Base-by-base conservation (phyloP, 2,113 vertebrate genomes). In the Jaculus jaculus region DNA sequence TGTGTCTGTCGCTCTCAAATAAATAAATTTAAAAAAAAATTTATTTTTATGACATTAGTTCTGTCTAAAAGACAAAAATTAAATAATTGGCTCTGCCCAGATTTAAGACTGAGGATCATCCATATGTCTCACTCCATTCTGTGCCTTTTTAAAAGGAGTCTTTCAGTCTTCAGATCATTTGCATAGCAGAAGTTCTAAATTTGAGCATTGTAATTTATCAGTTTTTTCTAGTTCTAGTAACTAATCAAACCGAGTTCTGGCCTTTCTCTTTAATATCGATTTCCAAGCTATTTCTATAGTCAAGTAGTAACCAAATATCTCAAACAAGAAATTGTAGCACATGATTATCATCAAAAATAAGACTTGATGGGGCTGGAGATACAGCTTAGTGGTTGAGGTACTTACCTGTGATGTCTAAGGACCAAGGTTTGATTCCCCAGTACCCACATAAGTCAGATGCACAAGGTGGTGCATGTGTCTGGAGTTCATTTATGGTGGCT, bases 261-360 rank as follows among this genome's bases (percentile, higher is more conserved):
- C 10, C 9, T 84, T 71, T n/a, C 65, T 69, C 42, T n/a, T 68
- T 51, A 34, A 34, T 42, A 69, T 65, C 47, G 60, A 11, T 93
- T 63, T 82, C 21, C 75, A 24, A 79, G 60, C 21, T 83, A 10
- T 80, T 82, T 51, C 13, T 18, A n/a, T 12, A 75, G 39, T 75
- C 54, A 87, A 34, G 23, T n/a, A 54, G 16, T 72, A 89, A 16
- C 23, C 54, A 90, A 80, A 87, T 82, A 74, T 82, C 21, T 92
- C 88, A 81, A 84, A 34, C 8, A 85, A 81, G 86, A 89, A 90
- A 79, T 30, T 7, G 69, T 54, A 87, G 61, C 8, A 30, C 11
- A 72, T 34, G 2, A 87, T 68, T 91, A 89, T 21, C 34, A 71
- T 71, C 7, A 72, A 86, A 89, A 86, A n/a, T 74, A 92, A 47